These are phyloP conservation scores for Tetrao urogallus DNA, from an alignment of 2,113 vertebrate genomes.

Conservation along the genomic window DNA sequence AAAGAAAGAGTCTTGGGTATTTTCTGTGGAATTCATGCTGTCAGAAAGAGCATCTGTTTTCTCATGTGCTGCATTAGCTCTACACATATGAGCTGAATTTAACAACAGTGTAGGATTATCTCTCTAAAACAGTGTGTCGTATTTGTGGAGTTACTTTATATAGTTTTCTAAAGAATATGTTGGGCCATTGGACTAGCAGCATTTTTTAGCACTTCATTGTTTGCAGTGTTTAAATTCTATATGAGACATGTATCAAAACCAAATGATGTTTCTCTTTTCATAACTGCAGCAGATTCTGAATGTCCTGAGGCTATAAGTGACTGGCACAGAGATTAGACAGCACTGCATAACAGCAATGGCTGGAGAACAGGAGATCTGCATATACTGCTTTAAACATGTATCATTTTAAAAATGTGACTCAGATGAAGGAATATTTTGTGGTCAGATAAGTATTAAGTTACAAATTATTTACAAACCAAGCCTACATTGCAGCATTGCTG, in stretches of 20 bases:
- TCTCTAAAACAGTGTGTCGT: neutral
- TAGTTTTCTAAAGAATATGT: neutral
- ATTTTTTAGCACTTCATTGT: neutral
- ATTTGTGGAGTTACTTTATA: neutral
- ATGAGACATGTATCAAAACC: neutral
- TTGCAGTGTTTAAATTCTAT: constrained; percentile 1
- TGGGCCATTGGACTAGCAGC: neutral
- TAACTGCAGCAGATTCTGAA: constrained; percentile 16
- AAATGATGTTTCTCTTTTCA: neutral
- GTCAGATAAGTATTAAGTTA: neutral
- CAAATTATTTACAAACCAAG: neutral
- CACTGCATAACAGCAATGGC: neutral
- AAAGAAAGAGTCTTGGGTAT: neutral
- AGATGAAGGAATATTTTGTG: neutral
- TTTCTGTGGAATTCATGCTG: neutral
- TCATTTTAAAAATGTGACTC: neutral
- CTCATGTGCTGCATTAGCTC: neutral
- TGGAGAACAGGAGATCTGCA: neutral
- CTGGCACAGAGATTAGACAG: constrained; percentile 17
- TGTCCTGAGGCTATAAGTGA: constrained; percentile 9
- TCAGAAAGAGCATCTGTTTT: neutral
- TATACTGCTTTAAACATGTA: neutral
- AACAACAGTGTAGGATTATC: neutral
- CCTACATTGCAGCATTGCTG: neutral
- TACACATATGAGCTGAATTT: neutral